A percentile compares a stretch with the other conserved stretches of the same genome.
These are phyloP conservation scores for Vanacampus margaritifer DNA, from an alignment of 2,113 vertebrate genomes.

Conservation along the genomic window DNA sequence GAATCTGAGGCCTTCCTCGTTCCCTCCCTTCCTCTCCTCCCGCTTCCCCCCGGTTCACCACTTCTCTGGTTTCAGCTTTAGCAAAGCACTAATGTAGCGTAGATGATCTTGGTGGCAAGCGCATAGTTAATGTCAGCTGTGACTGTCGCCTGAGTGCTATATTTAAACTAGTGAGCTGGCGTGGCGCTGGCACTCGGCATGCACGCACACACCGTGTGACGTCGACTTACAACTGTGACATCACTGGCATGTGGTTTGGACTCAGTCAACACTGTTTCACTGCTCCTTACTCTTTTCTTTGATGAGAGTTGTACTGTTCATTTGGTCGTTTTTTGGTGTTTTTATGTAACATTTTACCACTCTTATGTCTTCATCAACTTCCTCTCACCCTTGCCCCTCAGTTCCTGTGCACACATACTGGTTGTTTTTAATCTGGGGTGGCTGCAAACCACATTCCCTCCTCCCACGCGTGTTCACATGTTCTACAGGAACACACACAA, in stretches of 20 bases:
- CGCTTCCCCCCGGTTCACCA: constrained; percentile 24
- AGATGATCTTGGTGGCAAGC: constrained; percentile 34
- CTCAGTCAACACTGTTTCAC: constrained; percentile 17
- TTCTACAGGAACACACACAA: constrained; percentile 50
- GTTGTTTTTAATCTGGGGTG: constrained; percentile 63
- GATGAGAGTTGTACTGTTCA: neutral
- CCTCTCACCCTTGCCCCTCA: constrained; percentile 18
- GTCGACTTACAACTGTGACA: constrained; percentile 35
- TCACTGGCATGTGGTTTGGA: constrained; percentile 41
- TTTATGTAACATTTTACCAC: neutral
- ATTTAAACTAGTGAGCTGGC: constrained; percentile 61
- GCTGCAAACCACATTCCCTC: constrained; percentile 64
- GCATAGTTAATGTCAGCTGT: constrained; percentile 60
- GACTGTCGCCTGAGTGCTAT: constrained; percentile 52
- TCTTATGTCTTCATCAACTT: constrained; percentile 9
- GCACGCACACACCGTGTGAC: constrained; percentile 45
- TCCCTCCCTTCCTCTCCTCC: constrained; percentile 19
- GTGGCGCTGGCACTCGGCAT: constrained; percentile 31
- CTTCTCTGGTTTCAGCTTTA: constrained; percentile 54
- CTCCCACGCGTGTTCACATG: constrained; percentile 64
- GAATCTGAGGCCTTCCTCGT: constrained; percentile 57
- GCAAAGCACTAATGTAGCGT: constrained; percentile 39
- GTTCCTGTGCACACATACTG: constrained; percentile 15
- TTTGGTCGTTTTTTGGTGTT: neutral
- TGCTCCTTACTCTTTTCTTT: constrained; percentile 10